phyloP scores from a whole-genome alignment of 2,113 vertebrate genomes.

The Aix galericulata region DNA sequence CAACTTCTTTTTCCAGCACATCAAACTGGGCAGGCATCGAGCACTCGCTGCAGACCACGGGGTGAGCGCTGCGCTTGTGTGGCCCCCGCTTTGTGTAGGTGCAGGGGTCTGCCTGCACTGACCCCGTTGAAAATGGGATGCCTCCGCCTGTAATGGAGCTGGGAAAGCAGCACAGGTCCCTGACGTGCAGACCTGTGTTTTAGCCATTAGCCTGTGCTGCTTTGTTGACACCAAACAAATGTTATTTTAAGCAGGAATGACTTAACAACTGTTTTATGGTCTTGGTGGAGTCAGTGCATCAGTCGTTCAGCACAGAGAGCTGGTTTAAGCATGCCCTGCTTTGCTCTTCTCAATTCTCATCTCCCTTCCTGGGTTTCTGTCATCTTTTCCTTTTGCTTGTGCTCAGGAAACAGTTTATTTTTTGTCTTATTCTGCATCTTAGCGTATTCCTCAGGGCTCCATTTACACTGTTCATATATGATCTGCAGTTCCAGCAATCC shows the following conservation, averaged over 20 bases:
- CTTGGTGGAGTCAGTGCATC: neutral
- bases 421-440: neutral
- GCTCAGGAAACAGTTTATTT: neutral
- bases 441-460: neutral
- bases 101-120: neutral
- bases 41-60: fast-evolving
- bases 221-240: neutral
- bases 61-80: fast-evolving
- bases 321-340: neutral
- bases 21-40: neutral
- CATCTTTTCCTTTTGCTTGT: neutral
- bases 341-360: neutral
- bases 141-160: neutral
- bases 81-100: neutral
- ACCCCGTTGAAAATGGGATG: neutral
- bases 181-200: neutral
- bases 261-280: neutral
- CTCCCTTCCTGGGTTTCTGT: neutral
- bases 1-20: neutral
- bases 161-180: neutral
- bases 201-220: neutral
- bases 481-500: neutral
- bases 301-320: neutral
- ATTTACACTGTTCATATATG: neutral
- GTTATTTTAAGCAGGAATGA: neutral